phyloP scores from a whole-genome alignment of 2,888 invertebrate genomes.

The Stenoptilia bipunctidactyla region DNA sequence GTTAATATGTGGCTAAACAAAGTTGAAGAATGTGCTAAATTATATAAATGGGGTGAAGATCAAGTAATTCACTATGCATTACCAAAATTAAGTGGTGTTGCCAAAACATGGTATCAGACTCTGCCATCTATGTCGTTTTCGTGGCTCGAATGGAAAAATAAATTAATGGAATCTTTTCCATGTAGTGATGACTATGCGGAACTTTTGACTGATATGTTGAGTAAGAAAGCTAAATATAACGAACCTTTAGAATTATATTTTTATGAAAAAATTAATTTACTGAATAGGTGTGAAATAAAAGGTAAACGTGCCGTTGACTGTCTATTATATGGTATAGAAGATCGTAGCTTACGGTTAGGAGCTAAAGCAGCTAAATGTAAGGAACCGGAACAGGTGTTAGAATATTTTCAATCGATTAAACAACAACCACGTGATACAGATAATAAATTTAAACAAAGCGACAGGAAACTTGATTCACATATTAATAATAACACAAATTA shows the following conservation, averaged over 20 bases:
- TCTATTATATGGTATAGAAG: slow-evolving; percentile 8
- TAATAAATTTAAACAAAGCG: background rate
- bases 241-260: slow-evolving; percentile 12
- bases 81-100: slow-evolving; percentile 11
- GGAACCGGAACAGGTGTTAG: slow-evolving; percentile 8
- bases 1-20: slow-evolving; percentile 11
- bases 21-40: slow-evolving; percentile 10
- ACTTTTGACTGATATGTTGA: slow-evolving; percentile 12
- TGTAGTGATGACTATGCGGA: slow-evolving; percentile 12
- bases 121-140: slow-evolving; percentile 9
- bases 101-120: slow-evolving; percentile 11
- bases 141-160: slow-evolving; percentile 12
- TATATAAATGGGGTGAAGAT: slow-evolving; percentile 10
- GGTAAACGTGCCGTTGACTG: slow-evolving; percentile 12
- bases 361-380: slow-evolving; percentile 9
- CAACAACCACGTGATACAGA: slow-evolving; percentile 5
- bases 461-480: background rate
- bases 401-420: slow-evolving; percentile 10
- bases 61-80: slow-evolving; percentile 12
- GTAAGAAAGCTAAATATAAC: slow-evolving; percentile 6
- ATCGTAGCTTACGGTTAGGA: slow-evolving; percentile 9
- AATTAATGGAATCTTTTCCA: slow-evolving; percentile 13
- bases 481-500: background rate
- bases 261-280: slow-evolving; percentile 10
- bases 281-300: slow-evolving; percentile 10